Percentiles rank a stretch among this genome's conserved stretches.
Evolutionary conservation across 2,888 invertebrate genomes (phyloP).

Genomic region (Druceiella hillmani): DNA sequence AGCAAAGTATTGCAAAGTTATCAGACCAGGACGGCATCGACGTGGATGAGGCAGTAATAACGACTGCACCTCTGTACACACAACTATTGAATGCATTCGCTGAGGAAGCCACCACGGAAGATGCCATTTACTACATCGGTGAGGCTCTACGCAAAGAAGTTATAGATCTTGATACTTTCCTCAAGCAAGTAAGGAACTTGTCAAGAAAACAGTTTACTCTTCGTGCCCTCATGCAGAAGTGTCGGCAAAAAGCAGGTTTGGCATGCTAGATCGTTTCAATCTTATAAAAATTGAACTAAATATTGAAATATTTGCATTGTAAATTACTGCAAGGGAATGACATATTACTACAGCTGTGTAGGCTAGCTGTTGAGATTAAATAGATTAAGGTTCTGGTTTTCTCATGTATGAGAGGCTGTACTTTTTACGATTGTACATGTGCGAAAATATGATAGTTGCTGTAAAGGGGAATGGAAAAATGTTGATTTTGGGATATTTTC

Average conservation of each 20-base stretch:
- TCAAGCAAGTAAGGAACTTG: conserved; percentile 92
- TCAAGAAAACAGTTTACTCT: conserved; percentile 96
- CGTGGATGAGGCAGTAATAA: conserved; percentile 95
- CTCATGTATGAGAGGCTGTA: too few species aligned
- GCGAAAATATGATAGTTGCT: too few species aligned
- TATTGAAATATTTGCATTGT: conserved; percentile 34
- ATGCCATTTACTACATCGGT: conserved; percentile 97
- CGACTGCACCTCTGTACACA: conserved; percentile 92
- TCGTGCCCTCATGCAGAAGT: conserved; percentile 93
- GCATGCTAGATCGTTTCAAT: too few species aligned
- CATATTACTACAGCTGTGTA: too few species aligned
- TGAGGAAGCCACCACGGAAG: conserved; percentile 97
- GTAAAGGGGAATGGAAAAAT: too few species aligned
- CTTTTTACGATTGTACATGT: too few species aligned
- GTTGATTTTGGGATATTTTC: too few species aligned
- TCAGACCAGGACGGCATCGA: conserved; percentile 77
- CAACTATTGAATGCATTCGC: conserved; percentile 94
- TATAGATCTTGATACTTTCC: conserved; percentile 92
- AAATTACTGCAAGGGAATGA: too few species aligned
- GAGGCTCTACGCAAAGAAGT: conserved; percentile 89
- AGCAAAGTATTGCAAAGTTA: conserved; percentile 70
- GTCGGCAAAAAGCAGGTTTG: conserved; percentile 88
- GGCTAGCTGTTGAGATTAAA: too few species aligned
- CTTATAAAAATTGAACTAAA: too few species aligned
- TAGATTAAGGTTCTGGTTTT: too few species aligned